Base-by-base conservation (phyloP, 2,113 vertebrate species). In the Lota lota region DNA sequence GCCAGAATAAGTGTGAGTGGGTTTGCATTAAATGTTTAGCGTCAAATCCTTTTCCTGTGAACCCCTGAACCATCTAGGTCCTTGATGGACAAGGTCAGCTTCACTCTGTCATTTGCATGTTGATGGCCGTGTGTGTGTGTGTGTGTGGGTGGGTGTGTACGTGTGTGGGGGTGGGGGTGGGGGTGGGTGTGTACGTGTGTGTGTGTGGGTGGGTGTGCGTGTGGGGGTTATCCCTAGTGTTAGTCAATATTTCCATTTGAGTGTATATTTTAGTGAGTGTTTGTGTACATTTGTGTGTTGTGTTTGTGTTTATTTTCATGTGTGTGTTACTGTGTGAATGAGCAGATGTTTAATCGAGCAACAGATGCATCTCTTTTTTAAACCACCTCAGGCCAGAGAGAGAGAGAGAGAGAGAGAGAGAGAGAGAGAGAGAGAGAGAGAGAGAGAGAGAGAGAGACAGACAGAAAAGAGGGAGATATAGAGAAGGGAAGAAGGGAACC, bases 401-500 rank as follows among this genome's bases (percentile, higher is more conserved):
- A 28, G 4, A 28, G 40, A 47, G 40, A n/a, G n/a, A n/a, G n/a
- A n/a, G n/a, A n/a, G n/a, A n/a, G n/a, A n/a, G n/a, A n/a, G n/a
- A n/a, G n/a, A n/a, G n/a, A n/a, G n/a, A n/a, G n/a, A n/a, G n/a
- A n/a, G 40, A 47, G 40, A 47, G 40, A 47, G 40, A 47, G 40
- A 47, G 40, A 47, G 40, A 47, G 40, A 47, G 40, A 47, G 40
- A 47, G 40, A 47, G 40, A 47, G 40, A 47, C 5, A 47, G 40
- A 47, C 19, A 5, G n/a, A 56, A 68, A 33, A 61, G 21, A 47
- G 33, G 19, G 36, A 47, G 40, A 47, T 0, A 47, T 1, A 47
- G 53, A 56, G 53, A 56, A 47, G 59, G 36, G 59, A 73, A 73
- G 65, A 63, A 78, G 54, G 61, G 61, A 67, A 61, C 21, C 15